Evolutionary conservation across 2,113 vertebrate genomes (phyloP).

Genomic region (Gorsachius goisagi): DNA sequence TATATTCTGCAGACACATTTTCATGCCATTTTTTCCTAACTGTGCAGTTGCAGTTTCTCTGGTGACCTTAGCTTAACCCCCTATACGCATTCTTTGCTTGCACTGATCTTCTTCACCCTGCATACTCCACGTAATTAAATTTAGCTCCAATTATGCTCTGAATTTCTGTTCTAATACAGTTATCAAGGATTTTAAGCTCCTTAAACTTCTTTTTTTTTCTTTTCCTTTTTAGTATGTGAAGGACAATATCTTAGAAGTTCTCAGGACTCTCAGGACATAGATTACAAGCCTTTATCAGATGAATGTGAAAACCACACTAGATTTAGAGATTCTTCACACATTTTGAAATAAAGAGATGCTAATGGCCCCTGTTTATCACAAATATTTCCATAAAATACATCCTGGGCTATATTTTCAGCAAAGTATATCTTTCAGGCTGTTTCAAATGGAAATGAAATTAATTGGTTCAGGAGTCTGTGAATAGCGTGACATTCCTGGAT

Average conservation of each 20-base stretch:
- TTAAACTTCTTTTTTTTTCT: background rate
- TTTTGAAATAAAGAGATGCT: background rate
- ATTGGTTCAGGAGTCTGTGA: background rate
- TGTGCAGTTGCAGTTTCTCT: background rate
- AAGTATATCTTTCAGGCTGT: background rate
- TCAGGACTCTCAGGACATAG: background rate
- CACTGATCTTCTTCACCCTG: background rate
- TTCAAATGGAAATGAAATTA: background rate
- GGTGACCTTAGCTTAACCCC: background rate
- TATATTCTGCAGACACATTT: background rate
- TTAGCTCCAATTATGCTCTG: background rate
- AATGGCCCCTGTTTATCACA: background rate
- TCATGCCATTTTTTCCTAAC: background rate
- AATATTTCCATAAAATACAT: background rate
- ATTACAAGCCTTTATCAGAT: background rate
- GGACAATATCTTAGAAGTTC: background rate
- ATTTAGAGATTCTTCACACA: background rate
- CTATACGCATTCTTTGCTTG: background rate
- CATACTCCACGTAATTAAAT: conserved; percentile 22
- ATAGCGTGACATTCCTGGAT: background rate
- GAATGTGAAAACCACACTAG: background rate
- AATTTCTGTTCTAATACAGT: background rate
- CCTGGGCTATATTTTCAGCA: background rate
- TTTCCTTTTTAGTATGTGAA: background rate
- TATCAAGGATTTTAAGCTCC: background rate